phyloP scores from a whole-genome alignment of 2,797 vertebrate species.

The Myripristis murdjan region DNA sequence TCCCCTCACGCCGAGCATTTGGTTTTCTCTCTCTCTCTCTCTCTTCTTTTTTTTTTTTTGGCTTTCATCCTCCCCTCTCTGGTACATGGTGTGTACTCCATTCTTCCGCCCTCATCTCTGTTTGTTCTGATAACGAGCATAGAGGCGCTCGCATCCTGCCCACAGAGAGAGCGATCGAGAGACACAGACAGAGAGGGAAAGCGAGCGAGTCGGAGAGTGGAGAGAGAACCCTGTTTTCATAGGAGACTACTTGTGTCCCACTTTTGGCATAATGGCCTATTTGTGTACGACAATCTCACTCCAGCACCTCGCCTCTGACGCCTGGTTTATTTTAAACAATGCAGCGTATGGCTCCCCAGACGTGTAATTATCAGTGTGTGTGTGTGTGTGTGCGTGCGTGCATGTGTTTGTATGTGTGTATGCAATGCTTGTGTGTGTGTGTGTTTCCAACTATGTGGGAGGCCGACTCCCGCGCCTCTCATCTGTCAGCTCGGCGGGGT shows the following conservation, averaged over 20 bases:
- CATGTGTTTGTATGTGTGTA: constrained; percentile 21
- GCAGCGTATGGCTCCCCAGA: constrained; percentile 64
- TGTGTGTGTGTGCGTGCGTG: constrained; percentile 24
- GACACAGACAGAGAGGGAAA: constrained; percentile 21
- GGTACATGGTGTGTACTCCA: constrained; percentile 49
- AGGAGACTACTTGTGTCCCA: constrained; percentile 76
- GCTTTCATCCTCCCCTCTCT: constrained; percentile 64
- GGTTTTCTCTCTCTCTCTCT: constrained; percentile 59
- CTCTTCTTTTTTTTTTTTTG: too few species aligned
- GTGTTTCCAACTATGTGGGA: constrained; percentile 71
- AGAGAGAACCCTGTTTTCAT: constrained; percentile 60
- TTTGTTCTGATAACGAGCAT: constrained; percentile 78
- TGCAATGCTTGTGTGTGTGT: constrained; percentile 27
- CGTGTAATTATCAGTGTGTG: constrained; percentile 57
- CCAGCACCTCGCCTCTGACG: constrained; percentile 74
- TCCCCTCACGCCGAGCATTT: constrained; percentile 51
- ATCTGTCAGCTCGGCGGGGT: constrained; percentile 82
- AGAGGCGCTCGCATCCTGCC: constrained; percentile 49
- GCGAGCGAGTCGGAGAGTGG: constrained; percentile 28
- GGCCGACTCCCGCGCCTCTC: constrained; percentile 74
- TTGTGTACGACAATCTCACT: constrained; percentile 78
- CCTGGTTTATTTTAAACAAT: constrained; percentile 83
- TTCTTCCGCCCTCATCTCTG: constrained; percentile 72
- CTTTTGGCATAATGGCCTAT: constrained; percentile 81
- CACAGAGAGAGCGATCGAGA: constrained; percentile 53